Evolutionary conservation across 1,140 invertebrate species (phyloP), one percentile per base, ranked within the genome.

Genomic region (Monomorium pharaonis): DNA sequence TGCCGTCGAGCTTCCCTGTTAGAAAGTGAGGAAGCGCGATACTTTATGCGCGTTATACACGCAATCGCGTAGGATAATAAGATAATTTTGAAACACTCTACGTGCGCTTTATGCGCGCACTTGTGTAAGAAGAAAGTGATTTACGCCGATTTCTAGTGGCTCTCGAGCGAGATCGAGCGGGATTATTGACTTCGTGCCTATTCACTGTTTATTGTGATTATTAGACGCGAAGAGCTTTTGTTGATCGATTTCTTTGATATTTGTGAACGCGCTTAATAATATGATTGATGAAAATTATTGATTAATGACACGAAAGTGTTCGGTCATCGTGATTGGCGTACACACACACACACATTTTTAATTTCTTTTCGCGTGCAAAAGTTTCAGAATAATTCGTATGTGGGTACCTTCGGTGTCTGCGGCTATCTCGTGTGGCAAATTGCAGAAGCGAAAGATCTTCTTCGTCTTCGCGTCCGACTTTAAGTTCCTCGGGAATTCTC

Each of bases 371-470:
- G 2, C 37, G 42, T 27, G 30, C 18, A 56, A 69, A 51, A 49
- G 58, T 60, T 14, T 69, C 14, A 78, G 44, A 9, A 75, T 37
- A 70, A 54, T 42, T 14, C n/a, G n/a, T 54, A 80, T 81, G 4
- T 12, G 14, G 30, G 60, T 95, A 96, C 97, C 97, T 97, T 98
- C 97, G 84, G 96, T 96, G 86, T 97, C 96, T 70, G 95, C 93
- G 12, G 93, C 92, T 74, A 98, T 97, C 69, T 96, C 96, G 33
- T 96, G 95, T 24, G 97, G 96, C 51, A 96, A 95, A 91, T 97
- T 97, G 89, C 97, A 98, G 75, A 96, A 95, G 89, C 95, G 95
- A 91, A 96, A 96, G 74, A 97, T 96, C 88, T 95, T 96, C 87
- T 96, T 96, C 21, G 96, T 96, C 93, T 96, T 97, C 2, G 95